Evolutionary conservation across 2,797 vertebrate genomes (phyloP), one percentile per base, ranked within the genome.

Genomic region (Sorex maritimensis): DNA sequence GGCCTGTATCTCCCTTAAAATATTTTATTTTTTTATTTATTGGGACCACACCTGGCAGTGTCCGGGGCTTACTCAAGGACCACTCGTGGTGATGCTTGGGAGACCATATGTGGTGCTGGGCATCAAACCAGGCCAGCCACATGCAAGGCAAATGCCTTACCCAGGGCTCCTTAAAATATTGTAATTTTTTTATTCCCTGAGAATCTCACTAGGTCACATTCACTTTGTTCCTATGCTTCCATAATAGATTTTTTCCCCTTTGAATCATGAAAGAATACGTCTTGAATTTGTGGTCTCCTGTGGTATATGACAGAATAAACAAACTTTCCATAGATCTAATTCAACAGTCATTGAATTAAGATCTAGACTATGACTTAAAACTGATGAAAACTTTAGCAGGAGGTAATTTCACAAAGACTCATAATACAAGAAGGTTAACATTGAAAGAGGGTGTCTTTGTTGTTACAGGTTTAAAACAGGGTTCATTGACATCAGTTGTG

Each of bases 401-500:
- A 68, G 49, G 79, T 23, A 38, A 94, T 78, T 73, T 86, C n/a
- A 55, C 63, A 92, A 65, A 58, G 65, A 82, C 49, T 49, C 46
- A 49, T 49, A 49, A 49, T 49, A 12, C 46, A 49, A 34, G 34
- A 34, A 34, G 34, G 34, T 49, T 12, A 49, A 7, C 46, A 34
- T 34, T 49, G 46, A 49, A 49, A 49, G 46, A 12, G 46, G 34
- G 34, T 34, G 11, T 49, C 46, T 49, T 49, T 49, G 46, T 12
- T 49, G 46, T 49, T 49, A 49, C 46, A 7, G 46, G 46, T 49
- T 49, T 6, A 81, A 3, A 78, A 7, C 11, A 21, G 19, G 15
- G 6, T 52, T 88, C 24, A 49, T 83, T 30, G 83, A 28, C 1
- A 44, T 46, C 91, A 77, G 8, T n/a, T 79, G 4, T 5, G 41